Evolutionary conservation across 37 sponge, comb jelly and placozoan species (phyloP), one percentile per base, ranked within the genome.

Genomic region (Aplysina aerophoba): DNA sequence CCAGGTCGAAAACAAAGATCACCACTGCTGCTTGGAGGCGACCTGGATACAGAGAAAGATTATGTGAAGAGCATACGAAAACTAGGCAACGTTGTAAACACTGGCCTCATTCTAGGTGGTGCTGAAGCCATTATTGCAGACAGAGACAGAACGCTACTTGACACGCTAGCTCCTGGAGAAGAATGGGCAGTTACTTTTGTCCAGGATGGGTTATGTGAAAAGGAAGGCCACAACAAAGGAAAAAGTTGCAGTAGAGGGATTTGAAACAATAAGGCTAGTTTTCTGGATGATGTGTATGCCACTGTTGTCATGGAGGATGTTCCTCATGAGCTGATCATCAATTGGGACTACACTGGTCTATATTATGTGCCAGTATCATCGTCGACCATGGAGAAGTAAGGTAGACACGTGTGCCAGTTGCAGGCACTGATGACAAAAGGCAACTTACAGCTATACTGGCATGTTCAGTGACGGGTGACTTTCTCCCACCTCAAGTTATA

Each of bases 301-400:
- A 74, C 60, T 19, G 91, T 84, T 21, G 6, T 20, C 21, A 81
- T 84, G 85, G 85, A 84, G 34, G 89, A 89, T 6, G 64, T 89
- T 33, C 89, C 85, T 27, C 65, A 73, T 28, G 85, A 92, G 41
- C 53, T 92, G 0, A 53, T 88, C 25, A 28, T 92, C 28, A 92
- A 88, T 50, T 88, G 89, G 86, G 89, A 92, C 73, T 87, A 88
- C 59, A 92, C 93, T 25, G 89, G 87, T 22, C 77, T 92, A 0
- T 67, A 86, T 79, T 25, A 74, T 17, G 85, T 87, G 36, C 92
- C 88, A 81, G 24, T 66, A 38, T 80, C 80, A 13, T 59, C 80
- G 15, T 92, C 89, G 93, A 89, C 87, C 35, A 86, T 92, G 84
- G 84, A 88, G 15, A 36, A 30, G 30, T 27, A 69, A 66, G 84